These are phyloP conservation scores for Drosophila lowei DNA, from an alignment of 1,140 invertebrate genomes.

Conservation along the genomic window DNA sequence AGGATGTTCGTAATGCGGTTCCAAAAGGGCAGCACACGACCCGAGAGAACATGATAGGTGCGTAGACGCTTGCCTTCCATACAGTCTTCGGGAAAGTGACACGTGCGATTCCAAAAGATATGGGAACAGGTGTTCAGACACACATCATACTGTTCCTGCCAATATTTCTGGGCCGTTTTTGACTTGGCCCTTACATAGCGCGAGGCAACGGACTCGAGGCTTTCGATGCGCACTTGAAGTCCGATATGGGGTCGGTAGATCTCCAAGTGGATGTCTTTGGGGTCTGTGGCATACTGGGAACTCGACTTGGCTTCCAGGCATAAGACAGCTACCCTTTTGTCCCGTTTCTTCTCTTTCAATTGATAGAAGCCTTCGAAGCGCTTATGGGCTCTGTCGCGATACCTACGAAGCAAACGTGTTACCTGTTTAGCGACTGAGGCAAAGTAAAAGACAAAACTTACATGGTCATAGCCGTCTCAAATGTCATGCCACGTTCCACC, in stretches of 20 bases:
- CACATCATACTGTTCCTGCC: constrained; percentile 34
- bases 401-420: constrained; percentile 5
- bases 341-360: constrained; percentile 18
- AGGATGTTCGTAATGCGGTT: constrained; percentile 42
- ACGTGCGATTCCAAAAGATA: constrained; percentile 39
- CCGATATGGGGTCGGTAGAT: constrained; percentile 50
- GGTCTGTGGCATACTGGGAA: background rate
- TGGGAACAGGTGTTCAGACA: constrained; percentile 41
- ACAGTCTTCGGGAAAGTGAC: constrained; percentile 29
- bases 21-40: constrained; percentile 51
- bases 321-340: constrained; percentile 34
- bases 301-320: constrained; percentile 19
- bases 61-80: constrained; percentile 38
- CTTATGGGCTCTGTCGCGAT: constrained; percentile 4
- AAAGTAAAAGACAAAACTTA: constrained; percentile 49
- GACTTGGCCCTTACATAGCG: constrained; percentile 29
- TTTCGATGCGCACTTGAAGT: constrained; percentile 41
- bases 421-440: too few species aligned
- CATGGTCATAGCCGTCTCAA: constrained; percentile 92
- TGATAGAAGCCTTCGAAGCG: constrained; percentile 46
- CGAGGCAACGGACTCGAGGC: constrained; percentile 13
- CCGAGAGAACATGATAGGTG: constrained; percentile 49
- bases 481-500: constrained; percentile 93
- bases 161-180: constrained; percentile 15
- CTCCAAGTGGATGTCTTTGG: constrained; percentile 25